Percentiles rank a stretch among this genome's conserved stretches.
These are phyloP conservation scores for Calyptomena viridis DNA, from an alignment of 2,113 vertebrate species.

Conservation along the genomic window DNA sequence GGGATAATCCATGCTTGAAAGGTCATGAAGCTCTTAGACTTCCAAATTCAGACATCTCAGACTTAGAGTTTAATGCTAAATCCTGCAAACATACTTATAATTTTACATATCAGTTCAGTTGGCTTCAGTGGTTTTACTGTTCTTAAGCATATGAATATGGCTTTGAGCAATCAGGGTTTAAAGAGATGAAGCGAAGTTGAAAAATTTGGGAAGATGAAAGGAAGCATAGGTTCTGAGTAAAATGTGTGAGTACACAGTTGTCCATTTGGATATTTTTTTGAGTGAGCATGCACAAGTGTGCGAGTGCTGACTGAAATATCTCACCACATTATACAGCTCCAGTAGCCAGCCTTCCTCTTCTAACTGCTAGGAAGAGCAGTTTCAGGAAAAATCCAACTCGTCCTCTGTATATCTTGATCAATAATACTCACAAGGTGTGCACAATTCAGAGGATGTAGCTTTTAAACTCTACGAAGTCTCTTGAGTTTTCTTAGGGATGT, in stretches of 20 bases:
- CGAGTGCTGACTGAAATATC: not conserved
- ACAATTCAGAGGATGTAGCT: not conserved
- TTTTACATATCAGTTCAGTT: not conserved
- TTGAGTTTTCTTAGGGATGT: not conserved
- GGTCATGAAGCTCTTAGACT: not conserved
- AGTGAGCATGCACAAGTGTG: not conserved
- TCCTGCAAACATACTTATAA: not conserved
- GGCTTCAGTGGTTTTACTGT: not conserved
- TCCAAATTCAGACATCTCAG: slow-evolving; percentile 22
- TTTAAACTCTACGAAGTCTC: not conserved
- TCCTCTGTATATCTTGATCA: not conserved
- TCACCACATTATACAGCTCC: not conserved
- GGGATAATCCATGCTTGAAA: slow-evolving; percentile 8
- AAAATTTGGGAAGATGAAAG: not conserved
- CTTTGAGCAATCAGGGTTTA: not conserved
- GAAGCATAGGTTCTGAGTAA: not conserved
- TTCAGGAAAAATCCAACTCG: not conserved
- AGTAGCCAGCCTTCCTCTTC: not conserved
- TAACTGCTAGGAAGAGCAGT: not conserved
- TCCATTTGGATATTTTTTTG: not conserved
- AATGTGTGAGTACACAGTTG: not conserved
- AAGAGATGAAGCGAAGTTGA: not conserved
- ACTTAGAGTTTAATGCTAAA: not conserved
- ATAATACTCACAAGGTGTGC: not conserved
- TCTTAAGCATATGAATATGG: not conserved